Evolutionary conservation across 1,140 invertebrate genomes (phyloP).

Genomic region (Drosophila saltans): DNA sequence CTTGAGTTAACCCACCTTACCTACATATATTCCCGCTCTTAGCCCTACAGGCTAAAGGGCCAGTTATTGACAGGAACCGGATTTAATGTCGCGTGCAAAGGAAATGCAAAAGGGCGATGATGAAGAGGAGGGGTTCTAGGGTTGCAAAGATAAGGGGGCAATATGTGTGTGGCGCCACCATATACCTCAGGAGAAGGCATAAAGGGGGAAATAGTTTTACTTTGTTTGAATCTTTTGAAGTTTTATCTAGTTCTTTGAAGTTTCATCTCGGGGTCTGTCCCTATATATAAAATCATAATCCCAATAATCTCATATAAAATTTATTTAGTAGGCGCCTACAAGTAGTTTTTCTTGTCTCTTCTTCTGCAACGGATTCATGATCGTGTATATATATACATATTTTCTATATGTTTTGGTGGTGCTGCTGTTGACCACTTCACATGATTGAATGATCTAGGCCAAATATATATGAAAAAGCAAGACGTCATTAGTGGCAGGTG

Average conservation of each 20-base stretch:
- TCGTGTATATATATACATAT: not conserved
- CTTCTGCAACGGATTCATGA: not conserved
- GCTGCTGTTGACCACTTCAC: slow-evolving; percentile 67
- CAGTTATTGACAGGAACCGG: slow-evolving; percentile 69
- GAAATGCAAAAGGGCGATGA: slow-evolving; percentile 40
- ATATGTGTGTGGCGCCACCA: slow-evolving; percentile 38
- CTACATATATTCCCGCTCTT: not conserved
- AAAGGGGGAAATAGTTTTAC: slow-evolving; percentile 22
- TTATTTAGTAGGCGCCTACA: slow-evolving; percentile 23
- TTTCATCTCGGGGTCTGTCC: slow-evolving; percentile 17
- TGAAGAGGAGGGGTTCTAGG: not conserved
- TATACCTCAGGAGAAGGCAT: slow-evolving; percentile 15
- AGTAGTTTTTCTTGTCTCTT: slow-evolving; percentile 15
- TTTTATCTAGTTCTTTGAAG: slow-evolving; percentile 45
- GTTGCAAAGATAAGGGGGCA: slow-evolving; percentile 18
- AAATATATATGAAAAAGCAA: slow-evolving; percentile 60
- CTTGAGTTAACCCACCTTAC: too few relatives aligned
- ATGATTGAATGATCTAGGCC: slow-evolving; percentile 77
- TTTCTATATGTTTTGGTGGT: not conserved
- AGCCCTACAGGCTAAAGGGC: not conserved
- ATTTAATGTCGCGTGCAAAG: slow-evolving; percentile 77
- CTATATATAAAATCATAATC: slow-evolving; percentile 45
- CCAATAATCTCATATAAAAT: slow-evolving; percentile 59
- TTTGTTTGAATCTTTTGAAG: slow-evolving; percentile 46
- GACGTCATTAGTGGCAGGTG: slow-evolving; percentile 79